Evolutionary conservation across 2,797 vertebrate genomes (phyloP).

Genomic region (Artibeus jamaicensis): DNA sequence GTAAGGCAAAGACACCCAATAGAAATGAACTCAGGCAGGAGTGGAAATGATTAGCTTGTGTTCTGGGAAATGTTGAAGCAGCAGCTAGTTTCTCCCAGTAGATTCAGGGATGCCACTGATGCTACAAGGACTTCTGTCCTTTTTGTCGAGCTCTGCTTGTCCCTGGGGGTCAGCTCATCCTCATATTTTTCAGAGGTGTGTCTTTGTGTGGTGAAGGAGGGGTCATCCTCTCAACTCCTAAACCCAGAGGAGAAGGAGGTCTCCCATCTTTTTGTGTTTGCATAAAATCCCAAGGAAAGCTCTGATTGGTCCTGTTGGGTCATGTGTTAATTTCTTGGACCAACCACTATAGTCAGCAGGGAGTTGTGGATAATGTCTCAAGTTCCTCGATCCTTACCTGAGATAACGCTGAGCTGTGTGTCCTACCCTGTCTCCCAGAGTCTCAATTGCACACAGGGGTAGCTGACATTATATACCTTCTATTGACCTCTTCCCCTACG

Average conservation of each 20-base stretch:
- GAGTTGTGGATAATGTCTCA: too few relatives aligned
- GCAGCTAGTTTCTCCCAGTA: background rate
- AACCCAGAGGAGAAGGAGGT: background rate
- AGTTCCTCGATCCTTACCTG: background rate
- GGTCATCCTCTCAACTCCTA: background rate
- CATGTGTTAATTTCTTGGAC: background rate
- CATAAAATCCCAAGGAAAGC: background rate
- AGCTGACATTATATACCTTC: background rate
- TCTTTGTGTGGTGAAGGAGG: background rate
- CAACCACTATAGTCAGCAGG: background rate
- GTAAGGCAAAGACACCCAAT: background rate
- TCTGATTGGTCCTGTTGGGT: background rate
- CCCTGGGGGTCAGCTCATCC: background rate
- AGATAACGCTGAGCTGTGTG: background rate
- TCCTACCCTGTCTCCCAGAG: background rate
- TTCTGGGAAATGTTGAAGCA: background rate
- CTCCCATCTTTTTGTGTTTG: background rate
- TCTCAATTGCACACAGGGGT: too few relatives aligned
- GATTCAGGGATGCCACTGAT: background rate
- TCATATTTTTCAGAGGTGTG: rapidly evolving
- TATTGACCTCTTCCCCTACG: too few relatives aligned
- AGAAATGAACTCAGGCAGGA: background rate
- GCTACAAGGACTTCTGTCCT: background rate
- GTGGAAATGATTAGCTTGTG: background rate
- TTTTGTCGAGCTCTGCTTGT: background rate